These are phyloP conservation scores for Valencia hispanica DNA, from an alignment of 2,797 vertebrate species.

Conservation along the genomic window DNA sequence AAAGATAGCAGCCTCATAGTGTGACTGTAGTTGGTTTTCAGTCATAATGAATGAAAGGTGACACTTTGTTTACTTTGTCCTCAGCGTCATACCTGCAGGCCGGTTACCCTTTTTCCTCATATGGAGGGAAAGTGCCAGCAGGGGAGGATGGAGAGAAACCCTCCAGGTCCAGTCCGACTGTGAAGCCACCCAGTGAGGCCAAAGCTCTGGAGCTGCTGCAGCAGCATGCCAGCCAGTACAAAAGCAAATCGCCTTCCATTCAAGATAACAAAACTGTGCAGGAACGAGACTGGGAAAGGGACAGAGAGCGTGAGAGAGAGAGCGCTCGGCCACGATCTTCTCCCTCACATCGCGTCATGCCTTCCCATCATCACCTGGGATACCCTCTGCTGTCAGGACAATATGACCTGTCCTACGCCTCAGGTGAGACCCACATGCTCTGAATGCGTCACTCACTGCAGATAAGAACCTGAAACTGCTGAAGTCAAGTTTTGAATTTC, in stretches of 20 bases:
- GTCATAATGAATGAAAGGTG: no score
- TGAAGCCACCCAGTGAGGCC: constrained; percentile 89
- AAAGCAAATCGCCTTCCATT: constrained; percentile 95
- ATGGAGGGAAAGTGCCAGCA: constrained; percentile 86
- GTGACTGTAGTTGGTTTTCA: no score
- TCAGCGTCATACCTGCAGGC: constrained; percentile 93
- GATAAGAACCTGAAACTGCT: background rate
- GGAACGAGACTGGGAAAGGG: constrained; percentile 65
- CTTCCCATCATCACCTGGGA: constrained; percentile 92
- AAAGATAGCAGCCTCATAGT: background rate
- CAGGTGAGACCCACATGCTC: constrained; percentile 81
- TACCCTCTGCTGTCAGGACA: constrained; percentile 93
- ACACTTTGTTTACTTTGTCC: background rate
- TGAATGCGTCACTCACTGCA: background rate
- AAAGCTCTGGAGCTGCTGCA: constrained; percentile 97
- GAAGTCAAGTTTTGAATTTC: background rate
- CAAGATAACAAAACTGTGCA: constrained; percentile 87
- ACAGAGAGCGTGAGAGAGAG: constrained; percentile 77
- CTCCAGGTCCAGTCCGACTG: constrained; percentile 89
- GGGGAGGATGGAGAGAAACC: constrained; percentile 86
- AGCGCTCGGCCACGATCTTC: constrained; percentile 89
- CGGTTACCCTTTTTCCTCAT: constrained; percentile 92
- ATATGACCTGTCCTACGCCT: constrained; percentile 94
- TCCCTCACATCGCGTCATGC: constrained; percentile 92
- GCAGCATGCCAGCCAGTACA: constrained; percentile 97